Evolutionary conservation across 1,140 invertebrate species (phyloP).

Genomic region (Ceratina calcarata): DNA sequence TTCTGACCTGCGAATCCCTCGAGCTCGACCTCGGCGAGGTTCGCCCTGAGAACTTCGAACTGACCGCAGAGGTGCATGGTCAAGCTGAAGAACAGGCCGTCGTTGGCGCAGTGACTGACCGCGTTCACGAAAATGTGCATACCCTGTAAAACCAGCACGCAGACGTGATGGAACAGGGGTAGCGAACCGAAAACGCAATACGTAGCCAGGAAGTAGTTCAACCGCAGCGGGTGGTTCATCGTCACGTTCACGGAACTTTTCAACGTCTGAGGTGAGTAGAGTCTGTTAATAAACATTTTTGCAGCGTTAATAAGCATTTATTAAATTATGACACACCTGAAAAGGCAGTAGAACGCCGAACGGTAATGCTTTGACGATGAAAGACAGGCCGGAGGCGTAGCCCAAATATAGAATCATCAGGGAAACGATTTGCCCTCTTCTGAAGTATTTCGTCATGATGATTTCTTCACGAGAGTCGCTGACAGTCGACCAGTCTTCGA

Average conservation of each 20-base stretch:
- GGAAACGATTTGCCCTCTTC: slow-evolving; percentile 41
- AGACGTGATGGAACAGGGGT: background rate
- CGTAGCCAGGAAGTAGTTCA: slow-evolving; percentile 45
- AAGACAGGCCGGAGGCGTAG: slow-evolving; percentile 44
- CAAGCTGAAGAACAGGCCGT: slow-evolving; percentile 61
- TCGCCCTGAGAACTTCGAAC: slow-evolving; percentile 49
- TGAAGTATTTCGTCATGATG: slow-evolving; percentile 45
- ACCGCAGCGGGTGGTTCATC: background rate
- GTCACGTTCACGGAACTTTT: background rate
- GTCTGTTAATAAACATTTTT: too few relatives aligned
- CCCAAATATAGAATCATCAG: slow-evolving; percentile 43
- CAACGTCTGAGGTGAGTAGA: background rate
- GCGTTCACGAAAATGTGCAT: slow-evolving; percentile 45
- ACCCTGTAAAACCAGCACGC: slow-evolving; percentile 35
- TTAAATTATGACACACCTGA: background rate
- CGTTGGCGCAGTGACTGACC: slow-evolving; percentile 56
- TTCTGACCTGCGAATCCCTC: background rate
- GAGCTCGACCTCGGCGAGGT: slow-evolving; percentile 25
- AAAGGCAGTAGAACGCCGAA: slow-evolving; percentile 4
- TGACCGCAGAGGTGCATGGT: slow-evolving; percentile 58
- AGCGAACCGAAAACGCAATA: slow-evolving; percentile 48
- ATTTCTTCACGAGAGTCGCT: background rate
- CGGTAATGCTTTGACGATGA: slow-evolving; percentile 41
- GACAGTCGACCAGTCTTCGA: slow-evolving; percentile 43
- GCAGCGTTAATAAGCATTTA: too few relatives aligned